Percentiles rank a stretch among this genome's conserved stretches.
Conservation (phyloP, 1,140 invertebrate genomes). For the Rhyzopertha dominica region DNA sequence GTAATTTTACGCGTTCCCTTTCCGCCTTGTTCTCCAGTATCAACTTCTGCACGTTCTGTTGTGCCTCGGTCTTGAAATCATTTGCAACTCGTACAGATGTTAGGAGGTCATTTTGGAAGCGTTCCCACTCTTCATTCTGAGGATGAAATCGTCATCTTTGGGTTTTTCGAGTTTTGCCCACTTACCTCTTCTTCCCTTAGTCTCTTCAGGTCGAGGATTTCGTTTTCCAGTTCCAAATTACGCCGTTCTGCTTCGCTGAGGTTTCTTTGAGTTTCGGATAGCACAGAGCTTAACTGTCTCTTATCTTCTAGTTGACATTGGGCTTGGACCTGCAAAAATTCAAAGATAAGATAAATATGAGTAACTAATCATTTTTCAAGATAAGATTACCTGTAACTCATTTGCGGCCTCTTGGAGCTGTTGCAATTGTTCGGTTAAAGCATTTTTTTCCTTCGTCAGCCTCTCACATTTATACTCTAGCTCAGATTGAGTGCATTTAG, state of each 20-base stretch:
- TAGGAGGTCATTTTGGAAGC: slow-evolving; percentile 87
- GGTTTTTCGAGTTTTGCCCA: not conserved
- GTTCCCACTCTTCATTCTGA: slow-evolving; percentile 82
- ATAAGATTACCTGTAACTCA: slow-evolving; percentile 59
- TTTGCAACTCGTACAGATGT: slow-evolving; percentile 92
- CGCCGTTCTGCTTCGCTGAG: slow-evolving; percentile 55
- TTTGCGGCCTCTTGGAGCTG: slow-evolving; percentile 66
- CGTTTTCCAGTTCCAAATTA: slow-evolving; percentile 52
- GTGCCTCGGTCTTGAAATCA: slow-evolving; percentile 87
- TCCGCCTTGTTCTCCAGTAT: slow-evolving; percentile 76
- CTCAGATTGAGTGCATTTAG: slow-evolving; percentile 73
- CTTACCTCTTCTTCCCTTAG: slow-evolving; percentile 54
- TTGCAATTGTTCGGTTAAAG: slow-evolving; percentile 65
- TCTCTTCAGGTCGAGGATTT: slow-evolving; percentile 56
- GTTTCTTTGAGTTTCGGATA: slow-evolving; percentile 64
- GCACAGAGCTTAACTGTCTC: slow-evolving; percentile 58
- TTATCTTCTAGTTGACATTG: slow-evolving; percentile 76
- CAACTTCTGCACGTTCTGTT: slow-evolving; percentile 74
- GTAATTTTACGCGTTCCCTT: slow-evolving; percentile 66
- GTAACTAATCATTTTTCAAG: slow-evolving; percentile 1
- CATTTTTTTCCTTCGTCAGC: slow-evolving; percentile 64
- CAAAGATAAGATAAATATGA: slow-evolving; percentile 5
- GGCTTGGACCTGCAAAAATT: slow-evolving; percentile 47
- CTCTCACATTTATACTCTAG: slow-evolving; percentile 73
- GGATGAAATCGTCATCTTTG: slow-evolving; percentile 9